phyloP scores from a whole-genome alignment of 2,113 vertebrate genomes.

The Pachypanchax playfairii region DNA sequence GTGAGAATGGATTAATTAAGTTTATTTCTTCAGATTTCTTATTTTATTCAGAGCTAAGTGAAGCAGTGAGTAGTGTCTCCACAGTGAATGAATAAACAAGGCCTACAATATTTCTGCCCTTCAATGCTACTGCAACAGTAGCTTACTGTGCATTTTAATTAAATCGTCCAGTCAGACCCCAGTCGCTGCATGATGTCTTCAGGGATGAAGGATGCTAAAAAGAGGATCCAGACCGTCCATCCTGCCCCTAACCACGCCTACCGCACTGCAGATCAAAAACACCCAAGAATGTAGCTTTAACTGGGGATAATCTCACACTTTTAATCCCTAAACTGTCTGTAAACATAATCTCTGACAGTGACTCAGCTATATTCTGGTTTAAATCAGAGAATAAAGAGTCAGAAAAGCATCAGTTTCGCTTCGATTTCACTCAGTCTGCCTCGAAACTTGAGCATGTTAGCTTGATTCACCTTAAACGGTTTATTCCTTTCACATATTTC shows the following conservation, averaged over 20 bases:
- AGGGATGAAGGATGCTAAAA: constrained; percentile 64
- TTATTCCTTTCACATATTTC: background rate
- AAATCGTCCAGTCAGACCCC: constrained; percentile 46
- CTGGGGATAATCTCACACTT: constrained; percentile 12
- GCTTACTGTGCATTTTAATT: constrained; percentile 49
- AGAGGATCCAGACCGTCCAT: constrained; percentile 46
- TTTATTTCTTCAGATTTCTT: too few species aligned
- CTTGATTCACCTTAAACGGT: constrained; percentile 23
- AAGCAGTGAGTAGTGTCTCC: background rate
- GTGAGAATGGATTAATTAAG: too few species aligned
- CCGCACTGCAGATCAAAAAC: constrained; percentile 80
- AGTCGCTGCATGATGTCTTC: constrained; percentile 13
- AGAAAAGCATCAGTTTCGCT: background rate
- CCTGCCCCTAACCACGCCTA: constrained; percentile 68
- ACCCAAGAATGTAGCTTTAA: constrained; percentile 35
- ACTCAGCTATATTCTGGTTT: constrained; percentile 29
- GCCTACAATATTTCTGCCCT: constrained; percentile 1
- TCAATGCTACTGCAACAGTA: constrained; percentile 29
- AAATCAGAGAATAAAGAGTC: background rate
- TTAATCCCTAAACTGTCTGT: background rate
- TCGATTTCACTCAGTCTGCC: constrained; percentile 3
- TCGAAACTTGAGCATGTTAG: constrained; percentile 31
- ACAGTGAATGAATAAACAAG: background rate
- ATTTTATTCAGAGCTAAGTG: too few species aligned
- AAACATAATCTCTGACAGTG: constrained; percentile 4